Evolutionary conservation across 2,888 invertebrate genomes (phyloP).

Genomic region (Caenorhabditis parvicauda): DNA sequence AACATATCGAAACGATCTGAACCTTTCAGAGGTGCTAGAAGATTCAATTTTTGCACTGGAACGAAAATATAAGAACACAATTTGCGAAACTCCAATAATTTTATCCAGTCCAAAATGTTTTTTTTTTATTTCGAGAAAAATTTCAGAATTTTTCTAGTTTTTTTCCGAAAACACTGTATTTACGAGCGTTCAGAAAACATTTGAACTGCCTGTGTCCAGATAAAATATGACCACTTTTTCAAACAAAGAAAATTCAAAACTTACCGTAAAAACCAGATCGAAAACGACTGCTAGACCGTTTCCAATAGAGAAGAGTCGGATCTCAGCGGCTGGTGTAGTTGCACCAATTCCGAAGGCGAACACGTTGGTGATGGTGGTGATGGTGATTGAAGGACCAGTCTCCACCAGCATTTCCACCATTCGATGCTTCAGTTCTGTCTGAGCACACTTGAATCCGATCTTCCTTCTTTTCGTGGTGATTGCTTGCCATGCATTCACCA

Average conservation of each 20-base stretch:
- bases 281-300: conserved; percentile 53
- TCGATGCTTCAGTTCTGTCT: conserved; percentile 26
- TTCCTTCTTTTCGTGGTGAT: conserved; percentile 33
- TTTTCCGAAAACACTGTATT: no score
- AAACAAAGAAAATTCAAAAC: neutral
- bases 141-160: neutral
- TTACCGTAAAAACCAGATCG: conserved; percentile 52
- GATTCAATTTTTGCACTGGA: no score
- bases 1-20: no score
- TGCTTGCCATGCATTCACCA: conserved; percentile 59
- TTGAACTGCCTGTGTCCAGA: neutral
- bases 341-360: conserved; percentile 52
- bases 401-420: conserved; percentile 45
- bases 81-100: no score
- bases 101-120: no score
- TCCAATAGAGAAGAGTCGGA: conserved; percentile 59
- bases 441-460: conserved; percentile 5
- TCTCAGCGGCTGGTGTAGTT: conserved; percentile 58
- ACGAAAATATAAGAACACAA: no score
- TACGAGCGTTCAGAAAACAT: no score
- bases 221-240: neutral
- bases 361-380: conserved; percentile 59
- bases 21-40: no score
- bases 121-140: no score
- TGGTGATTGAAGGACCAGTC: conserved; percentile 52